phyloP scores from a whole-genome alignment of 2,797 vertebrate species.

The Eremophila alpestris region DNA sequence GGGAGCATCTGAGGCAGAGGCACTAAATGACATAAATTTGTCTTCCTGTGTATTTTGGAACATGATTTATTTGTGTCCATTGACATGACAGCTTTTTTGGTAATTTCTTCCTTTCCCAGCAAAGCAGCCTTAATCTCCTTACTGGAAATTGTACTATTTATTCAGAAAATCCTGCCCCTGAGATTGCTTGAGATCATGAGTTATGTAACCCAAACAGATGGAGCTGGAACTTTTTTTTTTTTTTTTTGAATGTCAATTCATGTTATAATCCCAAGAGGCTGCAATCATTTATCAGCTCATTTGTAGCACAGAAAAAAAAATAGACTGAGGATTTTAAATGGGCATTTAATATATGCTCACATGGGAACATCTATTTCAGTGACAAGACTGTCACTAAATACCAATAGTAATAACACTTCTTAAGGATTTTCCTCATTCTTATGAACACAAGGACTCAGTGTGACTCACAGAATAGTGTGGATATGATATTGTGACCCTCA shows the following conservation, averaged over 20 bases:
- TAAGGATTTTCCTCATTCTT: slow-evolving; percentile 17
- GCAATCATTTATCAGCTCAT: slow-evolving; percentile 39
- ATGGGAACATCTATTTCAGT: not conserved
- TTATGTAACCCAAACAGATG: slow-evolving; percentile 78
- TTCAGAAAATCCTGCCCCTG: slow-evolving; percentile 70
- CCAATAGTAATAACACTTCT: not conserved
- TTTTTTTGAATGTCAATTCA: slow-evolving; percentile 53
- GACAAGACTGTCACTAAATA: not conserved
- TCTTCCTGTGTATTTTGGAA: slow-evolving; percentile 60
- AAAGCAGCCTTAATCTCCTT: slow-evolving; percentile 70
- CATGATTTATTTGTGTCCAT: slow-evolving; percentile 52
- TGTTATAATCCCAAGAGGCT: slow-evolving; percentile 54
- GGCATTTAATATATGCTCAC: not conserved
- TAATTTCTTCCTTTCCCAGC: slow-evolving; percentile 63
- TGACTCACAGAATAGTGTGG: not conserved
- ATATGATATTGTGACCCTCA: not conserved
- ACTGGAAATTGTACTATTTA: slow-evolving; percentile 74
- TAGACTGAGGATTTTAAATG: not conserved
- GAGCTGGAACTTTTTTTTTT: slow-evolving; percentile 33
- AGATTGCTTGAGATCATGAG: slow-evolving; percentile 69
- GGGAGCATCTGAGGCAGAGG: slow-evolving; percentile 5
- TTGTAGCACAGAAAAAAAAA: not conserved
- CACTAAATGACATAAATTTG: slow-evolving; percentile 35
- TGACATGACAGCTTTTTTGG: slow-evolving; percentile 66
- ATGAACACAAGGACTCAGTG: not conserved